Percentiles rank a stretch among this genome's conserved stretches.
These are phyloP conservation scores for Lasius platythorax DNA, from an alignment of 2,888 invertebrate genomes.

Conservation along the genomic window DNA sequence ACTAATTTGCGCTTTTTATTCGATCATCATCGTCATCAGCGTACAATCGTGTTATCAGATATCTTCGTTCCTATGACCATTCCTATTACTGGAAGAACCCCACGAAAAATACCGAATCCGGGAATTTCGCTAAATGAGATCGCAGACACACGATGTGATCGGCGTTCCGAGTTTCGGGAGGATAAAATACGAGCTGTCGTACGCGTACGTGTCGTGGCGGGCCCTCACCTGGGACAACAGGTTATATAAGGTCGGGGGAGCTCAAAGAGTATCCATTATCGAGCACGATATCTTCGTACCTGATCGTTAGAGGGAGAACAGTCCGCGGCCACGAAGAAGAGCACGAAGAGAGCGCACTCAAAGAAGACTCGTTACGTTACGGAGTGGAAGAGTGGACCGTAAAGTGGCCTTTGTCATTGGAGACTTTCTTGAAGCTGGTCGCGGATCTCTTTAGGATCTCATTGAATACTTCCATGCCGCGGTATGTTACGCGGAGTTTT, in stretches of 20 bases:
- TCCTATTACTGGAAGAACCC: conserved; percentile 33
- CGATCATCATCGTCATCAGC: not conserved
- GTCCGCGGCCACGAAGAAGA: conserved; percentile 69
- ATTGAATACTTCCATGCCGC: conserved; percentile 57
- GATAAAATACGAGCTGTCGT: conserved; percentile 64
- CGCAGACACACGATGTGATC: conserved; percentile 49
- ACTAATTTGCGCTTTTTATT: not conserved
- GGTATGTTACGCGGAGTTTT: conserved; percentile 12
- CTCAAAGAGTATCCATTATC: conserved; percentile 71
- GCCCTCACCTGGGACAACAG: conserved; percentile 72
- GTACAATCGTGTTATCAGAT: conserved; percentile 3
- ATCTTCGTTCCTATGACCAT: conserved; percentile 38
- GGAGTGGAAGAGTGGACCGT: conserved; percentile 67
- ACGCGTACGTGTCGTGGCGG: conserved; percentile 63
- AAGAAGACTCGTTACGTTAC: conserved; percentile 71
- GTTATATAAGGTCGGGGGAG: conserved; percentile 72
- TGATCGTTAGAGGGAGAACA: conserved; percentile 69
- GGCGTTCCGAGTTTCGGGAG: conserved; percentile 62
- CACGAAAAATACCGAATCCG: conserved; percentile 46
- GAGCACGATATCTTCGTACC: conserved; percentile 74
- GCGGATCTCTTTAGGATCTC: conserved; percentile 60
- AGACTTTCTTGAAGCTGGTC: conserved; percentile 74
- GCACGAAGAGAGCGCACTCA: conserved; percentile 68
- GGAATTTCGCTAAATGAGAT: conserved; percentile 64
- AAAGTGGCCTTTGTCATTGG: conserved; percentile 77